Evolutionary conservation across 2,888 invertebrate species (phyloP).

Genomic region (Acrobasis consociella): DNA sequence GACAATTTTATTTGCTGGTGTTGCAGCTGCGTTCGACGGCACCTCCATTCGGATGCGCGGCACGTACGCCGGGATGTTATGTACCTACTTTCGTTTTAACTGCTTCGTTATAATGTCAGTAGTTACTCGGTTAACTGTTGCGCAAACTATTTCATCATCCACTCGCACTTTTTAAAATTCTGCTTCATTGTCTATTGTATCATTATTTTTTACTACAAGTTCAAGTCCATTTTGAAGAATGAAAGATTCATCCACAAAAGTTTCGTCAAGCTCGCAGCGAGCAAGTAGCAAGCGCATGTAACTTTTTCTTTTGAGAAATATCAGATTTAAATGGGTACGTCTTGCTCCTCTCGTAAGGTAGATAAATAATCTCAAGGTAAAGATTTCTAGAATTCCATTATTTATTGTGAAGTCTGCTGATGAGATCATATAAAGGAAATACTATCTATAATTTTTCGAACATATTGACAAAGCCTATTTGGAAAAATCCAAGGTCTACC

Average conservation of each 20-base stretch:
- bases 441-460: neutral
- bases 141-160: slow-evolving; percentile 30
- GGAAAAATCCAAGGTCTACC: neutral
- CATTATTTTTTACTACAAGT: neutral
- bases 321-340: no score
- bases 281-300: no score
- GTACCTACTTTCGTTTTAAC: slow-evolving; percentile 47
- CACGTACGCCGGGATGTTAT: slow-evolving; percentile 34
- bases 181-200: neutral
- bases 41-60: slow-evolving; percentile 31
- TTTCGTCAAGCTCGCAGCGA: no score
- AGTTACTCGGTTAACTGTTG: slow-evolving; percentile 26
- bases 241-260: no score
- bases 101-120: slow-evolving; percentile 28
- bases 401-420: no score
- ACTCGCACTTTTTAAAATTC: slow-evolving; percentile 17
- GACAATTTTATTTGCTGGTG: neutral
- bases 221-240: no score
- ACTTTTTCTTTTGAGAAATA: no score
- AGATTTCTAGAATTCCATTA: no score
- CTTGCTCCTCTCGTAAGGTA: no score
- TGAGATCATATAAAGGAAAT: no score
- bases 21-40: neutral
- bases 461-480: neutral
- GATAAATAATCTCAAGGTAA: no score